Evolutionary conservation across 2,888 invertebrate species (phyloP), one percentile per base, ranked within the genome.

Genomic region (Mycalesis mineus): DNA sequence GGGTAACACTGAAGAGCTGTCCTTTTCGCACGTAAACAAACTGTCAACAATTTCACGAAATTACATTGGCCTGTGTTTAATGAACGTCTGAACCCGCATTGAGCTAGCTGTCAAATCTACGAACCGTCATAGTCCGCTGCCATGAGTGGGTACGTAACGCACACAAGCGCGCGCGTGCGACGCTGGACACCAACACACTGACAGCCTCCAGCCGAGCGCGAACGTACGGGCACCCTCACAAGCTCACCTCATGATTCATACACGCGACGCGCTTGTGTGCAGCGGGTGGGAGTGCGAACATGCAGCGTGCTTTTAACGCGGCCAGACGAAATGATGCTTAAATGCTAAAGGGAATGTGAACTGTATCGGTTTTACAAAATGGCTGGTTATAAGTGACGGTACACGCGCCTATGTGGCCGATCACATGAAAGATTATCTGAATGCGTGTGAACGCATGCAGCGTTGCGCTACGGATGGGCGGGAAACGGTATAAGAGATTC

Each of bases 61-160:
- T 86, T 84, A 86, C 80, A 79, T 82, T 82, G 81, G 80, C 78
- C 79, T 79, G 77, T 80, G 84, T 85, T 76, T 88, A 87, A 88
- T 87, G 82, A 84, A 89, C 89, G 89, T 89, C 88, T 89, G 88
- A 83, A 81, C 89, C 87, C 86, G 88, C 88, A 88, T 90, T 90
- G 88, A 89, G 88, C 88, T 88, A 90, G 90, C 90, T 90, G 90
- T 90, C 90, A 90, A 90, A 89, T 90, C 90, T 90, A 90, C 90
- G 88, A 84, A 82, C 89, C 90, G 90, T 91, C 90, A 90, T 90
- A 88, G 89, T 86, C 86, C 78, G 88, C 84, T 88, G 89, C 87
- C 87, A 89, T 88, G 88, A 88, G 87, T 84, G 83, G 81, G 78
- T 78, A 70, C 74, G 78, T 89, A 84, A 70, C 74, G 78, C 90